Evolutionary conservation across 2,113 vertebrate genomes (phyloP).

Genomic region (Australoheros scitulus): DNA sequence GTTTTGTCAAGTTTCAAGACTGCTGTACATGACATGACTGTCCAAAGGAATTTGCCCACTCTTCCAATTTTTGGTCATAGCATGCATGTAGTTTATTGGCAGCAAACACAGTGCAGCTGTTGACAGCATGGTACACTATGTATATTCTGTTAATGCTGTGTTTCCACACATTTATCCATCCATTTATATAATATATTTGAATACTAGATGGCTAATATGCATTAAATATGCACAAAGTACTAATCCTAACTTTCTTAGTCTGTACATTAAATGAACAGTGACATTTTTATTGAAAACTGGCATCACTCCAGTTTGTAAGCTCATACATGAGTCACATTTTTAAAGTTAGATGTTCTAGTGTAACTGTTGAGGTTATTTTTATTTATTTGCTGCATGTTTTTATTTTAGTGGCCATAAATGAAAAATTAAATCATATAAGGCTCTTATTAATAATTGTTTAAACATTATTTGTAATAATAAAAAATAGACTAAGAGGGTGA

Average conservation of each 20-base stretch:
- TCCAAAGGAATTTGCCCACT: background rate
- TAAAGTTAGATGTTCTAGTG: no score
- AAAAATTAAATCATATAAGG: background rate
- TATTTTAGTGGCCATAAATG: background rate
- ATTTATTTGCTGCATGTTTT: background rate
- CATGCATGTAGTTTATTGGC: background rate
- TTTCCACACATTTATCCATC: background rate
- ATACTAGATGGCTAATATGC: background rate
- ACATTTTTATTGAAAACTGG: background rate
- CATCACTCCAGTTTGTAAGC: background rate
- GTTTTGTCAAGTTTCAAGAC: background rate
- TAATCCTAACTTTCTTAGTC: background rate
- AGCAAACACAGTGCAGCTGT: conserved; percentile 9
- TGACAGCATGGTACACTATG: conserved; percentile 8
- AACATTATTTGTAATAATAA: background rate
- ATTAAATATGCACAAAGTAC: background rate
- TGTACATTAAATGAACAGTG: background rate
- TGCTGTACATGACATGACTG: background rate
- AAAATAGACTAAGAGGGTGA: background rate
- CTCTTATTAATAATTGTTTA: background rate
- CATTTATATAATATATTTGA: background rate
- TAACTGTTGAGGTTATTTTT: no score
- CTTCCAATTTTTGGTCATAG: background rate
- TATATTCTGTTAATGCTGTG: background rate
- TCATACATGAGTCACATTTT: background rate